Evolutionary conservation across 64 coral and sea anemone species (phyloP), one percentile per base, ranked within the genome.

Genomic region (Pachyseris speciosa): DNA sequence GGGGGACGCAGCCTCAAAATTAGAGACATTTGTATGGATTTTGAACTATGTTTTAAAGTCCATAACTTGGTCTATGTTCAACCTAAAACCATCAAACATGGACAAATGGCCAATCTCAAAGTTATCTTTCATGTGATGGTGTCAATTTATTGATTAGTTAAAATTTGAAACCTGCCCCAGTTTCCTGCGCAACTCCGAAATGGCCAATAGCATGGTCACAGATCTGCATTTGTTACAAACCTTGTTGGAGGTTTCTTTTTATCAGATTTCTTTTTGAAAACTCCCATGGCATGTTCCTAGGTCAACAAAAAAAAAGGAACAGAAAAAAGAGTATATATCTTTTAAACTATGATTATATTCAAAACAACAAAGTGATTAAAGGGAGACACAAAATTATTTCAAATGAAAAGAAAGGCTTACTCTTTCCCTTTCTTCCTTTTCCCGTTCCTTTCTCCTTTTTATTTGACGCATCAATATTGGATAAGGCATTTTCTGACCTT

Each of bases 401-500:
- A 37, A 48, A n/a, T 50, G 34, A 48, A 34, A 25, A 40, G 16
- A 16, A 43, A 69, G 7, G 15, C 69, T 70, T 89, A 96, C 94
- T 76, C 92, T 45, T 85, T 89, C 67, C 51, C 66, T 63, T 89
- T 91, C 76, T 42, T 89, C 81, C 38, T 59, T 68, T 69, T 96
- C 94, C 67, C 42, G 75, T 57, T 93, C 67, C 87, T 89, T 92
- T 42, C 84, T 92, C 33, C 63, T 80, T 89, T 90, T 96, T 26
- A 83, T 81, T 19, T 75, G 69, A 31, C 72, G 52, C 69, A 96
- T 92, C 64, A 75, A 37, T 27, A 92, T 88, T 20, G 80, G 80
- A 52, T 96, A 96, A 32, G 94, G 94, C 38, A 92, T 53, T 24
- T 92, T 92, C 41, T 88, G 41, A 10, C 77, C 67, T 84, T 96